Evolutionary conservation across 2,888 invertebrate genomes (phyloP).

Genomic region (Himalopsyche tibetana): DNA sequence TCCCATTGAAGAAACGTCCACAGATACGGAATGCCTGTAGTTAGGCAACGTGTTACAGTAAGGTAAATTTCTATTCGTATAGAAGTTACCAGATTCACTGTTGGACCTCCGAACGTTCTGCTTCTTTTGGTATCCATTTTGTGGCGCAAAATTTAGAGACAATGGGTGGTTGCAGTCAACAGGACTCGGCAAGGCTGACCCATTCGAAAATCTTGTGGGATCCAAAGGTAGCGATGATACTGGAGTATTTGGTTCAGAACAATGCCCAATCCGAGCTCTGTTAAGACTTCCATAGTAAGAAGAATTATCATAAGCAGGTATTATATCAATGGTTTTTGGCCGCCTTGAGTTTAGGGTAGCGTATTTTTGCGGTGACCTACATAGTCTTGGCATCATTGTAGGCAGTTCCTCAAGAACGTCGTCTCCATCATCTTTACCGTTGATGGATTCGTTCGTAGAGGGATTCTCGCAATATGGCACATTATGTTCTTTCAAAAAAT

Average conservation of each 20-base stretch:
- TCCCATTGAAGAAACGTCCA: constrained; percentile 70
- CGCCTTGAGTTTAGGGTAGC: constrained; percentile 75
- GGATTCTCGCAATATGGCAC: constrained; percentile 67
- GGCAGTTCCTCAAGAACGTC: constrained; percentile 76
- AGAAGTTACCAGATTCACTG: constrained; percentile 75
- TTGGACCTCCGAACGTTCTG: constrained; percentile 74
- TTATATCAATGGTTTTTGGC: constrained; percentile 75
- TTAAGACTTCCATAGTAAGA: constrained; percentile 72
- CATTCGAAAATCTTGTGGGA: constrained; percentile 31
- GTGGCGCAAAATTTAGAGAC: constrained; percentile 71
- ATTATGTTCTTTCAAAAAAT: constrained; percentile 1
- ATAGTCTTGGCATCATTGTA: constrained; percentile 75
- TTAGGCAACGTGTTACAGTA: constrained; percentile 69
- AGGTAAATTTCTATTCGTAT: constrained; percentile 66
- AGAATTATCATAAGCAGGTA: constrained; percentile 70
- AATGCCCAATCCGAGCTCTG: constrained; percentile 74
- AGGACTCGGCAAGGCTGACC: constrained; percentile 69
- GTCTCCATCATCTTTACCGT: constrained; percentile 71
- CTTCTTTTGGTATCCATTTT: constrained; percentile 75
- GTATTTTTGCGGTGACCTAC: constrained; percentile 75
- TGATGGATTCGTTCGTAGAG: constrained; percentile 71
- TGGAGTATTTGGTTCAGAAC: constrained; percentile 76
- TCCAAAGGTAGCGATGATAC: constrained; percentile 66
- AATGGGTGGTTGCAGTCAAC: constrained; percentile 69
- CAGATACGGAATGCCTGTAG: constrained; percentile 76